phyloP scores from a whole-genome alignment of 2,797 vertebrate species.

The Limnodromus scolopaceus region DNA sequence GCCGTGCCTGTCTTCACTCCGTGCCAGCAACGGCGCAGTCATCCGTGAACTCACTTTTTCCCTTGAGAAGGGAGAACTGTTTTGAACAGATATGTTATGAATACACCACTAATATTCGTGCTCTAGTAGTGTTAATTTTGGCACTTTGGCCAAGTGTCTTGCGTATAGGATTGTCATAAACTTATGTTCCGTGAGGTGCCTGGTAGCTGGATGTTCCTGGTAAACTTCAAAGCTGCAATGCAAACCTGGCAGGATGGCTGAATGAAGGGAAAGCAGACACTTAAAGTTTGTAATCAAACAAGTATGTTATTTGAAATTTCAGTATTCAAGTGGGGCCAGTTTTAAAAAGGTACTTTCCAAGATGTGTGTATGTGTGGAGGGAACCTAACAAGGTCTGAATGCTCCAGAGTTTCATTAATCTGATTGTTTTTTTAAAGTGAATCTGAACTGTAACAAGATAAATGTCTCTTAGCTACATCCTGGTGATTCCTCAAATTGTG shows the following conservation, averaged over 20 bases:
- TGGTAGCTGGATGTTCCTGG: background rate
- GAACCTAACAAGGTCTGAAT: background rate
- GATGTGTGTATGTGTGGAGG: background rate
- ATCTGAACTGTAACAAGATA: background rate
- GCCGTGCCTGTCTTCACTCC: background rate
- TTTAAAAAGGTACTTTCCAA: conserved; percentile 1
- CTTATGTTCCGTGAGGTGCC: background rate
- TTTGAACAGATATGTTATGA: background rate
- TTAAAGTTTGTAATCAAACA: background rate
- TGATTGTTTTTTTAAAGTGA: background rate
- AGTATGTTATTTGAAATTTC: background rate
- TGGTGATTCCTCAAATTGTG: background rate
- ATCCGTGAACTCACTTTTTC: background rate
- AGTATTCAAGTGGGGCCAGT: background rate
- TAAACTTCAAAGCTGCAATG: background rate
- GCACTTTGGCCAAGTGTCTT: accelerated
- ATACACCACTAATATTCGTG: background rate
- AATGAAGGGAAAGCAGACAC: conserved; percentile 1
- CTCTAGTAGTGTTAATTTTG: background rate
- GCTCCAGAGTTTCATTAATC: background rate
- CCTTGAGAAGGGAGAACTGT: background rate
- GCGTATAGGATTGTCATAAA: background rate
- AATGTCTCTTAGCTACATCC: background rate
- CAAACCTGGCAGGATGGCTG: background rate
- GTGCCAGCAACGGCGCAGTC: background rate